Percentiles rank a stretch among this genome's conserved stretches.
Conservation (phyloP, 2,797 vertebrate species). For the Clarias platycephalus region DNA sequence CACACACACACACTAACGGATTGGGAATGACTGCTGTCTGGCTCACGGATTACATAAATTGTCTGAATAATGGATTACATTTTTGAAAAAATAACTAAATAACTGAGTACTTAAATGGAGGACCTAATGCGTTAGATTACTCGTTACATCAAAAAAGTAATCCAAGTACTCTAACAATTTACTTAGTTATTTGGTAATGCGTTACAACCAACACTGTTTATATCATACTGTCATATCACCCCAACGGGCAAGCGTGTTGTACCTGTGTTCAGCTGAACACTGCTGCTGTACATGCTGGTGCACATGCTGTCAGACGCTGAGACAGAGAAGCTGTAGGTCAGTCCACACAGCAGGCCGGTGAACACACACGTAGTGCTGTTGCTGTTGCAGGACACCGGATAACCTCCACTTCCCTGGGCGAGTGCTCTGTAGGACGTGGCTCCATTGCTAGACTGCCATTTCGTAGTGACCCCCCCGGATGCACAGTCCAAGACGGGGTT, state of each 20-base stretch:
- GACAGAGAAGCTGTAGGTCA: conserved; percentile 69
- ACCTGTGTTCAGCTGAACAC: conserved; percentile 67
- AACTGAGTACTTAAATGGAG: too few species aligned
- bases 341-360: conserved; percentile 66
- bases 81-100: too few species aligned
- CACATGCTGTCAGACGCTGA: conserved; percentile 63
- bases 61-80: too few species aligned
- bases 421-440: conserved; percentile 65
- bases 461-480: conserved; percentile 61
- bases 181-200: too few species aligned
- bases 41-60: too few species aligned
- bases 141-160: too few species aligned
- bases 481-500: conserved; percentile 63
- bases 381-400: conserved; percentile 61
- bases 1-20: too few species aligned
- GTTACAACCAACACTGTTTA: too few species aligned
- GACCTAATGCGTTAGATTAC: too few species aligned
- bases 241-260: background rate
- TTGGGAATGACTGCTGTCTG: too few species aligned
- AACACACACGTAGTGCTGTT: conserved; percentile 63
- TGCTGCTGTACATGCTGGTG: conserved; percentile 61
- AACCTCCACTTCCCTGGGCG: conserved; percentile 65
- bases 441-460: conserved; percentile 72
- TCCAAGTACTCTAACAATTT: too few species aligned
- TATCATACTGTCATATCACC: background rate